Conservation (phyloP, 2,113 vertebrate genomes). For the Zeus faber region DNA sequence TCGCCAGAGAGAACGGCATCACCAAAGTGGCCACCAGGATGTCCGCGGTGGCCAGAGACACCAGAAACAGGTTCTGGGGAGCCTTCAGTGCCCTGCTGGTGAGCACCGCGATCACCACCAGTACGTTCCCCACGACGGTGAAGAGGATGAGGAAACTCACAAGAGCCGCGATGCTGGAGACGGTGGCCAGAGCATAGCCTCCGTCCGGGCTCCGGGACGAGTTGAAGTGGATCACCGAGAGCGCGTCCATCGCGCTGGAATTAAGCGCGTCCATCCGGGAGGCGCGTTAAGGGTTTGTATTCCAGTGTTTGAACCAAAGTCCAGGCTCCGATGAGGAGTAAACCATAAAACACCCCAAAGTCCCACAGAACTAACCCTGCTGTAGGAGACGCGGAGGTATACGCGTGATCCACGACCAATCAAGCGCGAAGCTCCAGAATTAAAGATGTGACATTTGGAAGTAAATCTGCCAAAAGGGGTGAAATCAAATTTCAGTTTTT, state of each 20-base stretch:
- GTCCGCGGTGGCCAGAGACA: constrained; percentile 91
- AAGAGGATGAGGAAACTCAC: constrained; percentile 89
- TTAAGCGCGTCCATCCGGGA: constrained; percentile 73
- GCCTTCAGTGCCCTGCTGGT: constrained; percentile 88
- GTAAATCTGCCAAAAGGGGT: no score
- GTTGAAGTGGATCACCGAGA: constrained; percentile 68
- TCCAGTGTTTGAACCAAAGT: no score
- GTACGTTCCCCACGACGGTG: constrained; percentile 87
- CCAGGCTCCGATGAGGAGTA: no score
- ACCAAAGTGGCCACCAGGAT: constrained; percentile 92
- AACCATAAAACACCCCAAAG: no score
- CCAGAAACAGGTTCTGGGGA: constrained; percentile 92
- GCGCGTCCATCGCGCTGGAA: constrained; percentile 68
- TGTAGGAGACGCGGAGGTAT: no score
- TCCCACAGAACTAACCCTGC: no score
- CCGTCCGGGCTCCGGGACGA: constrained; percentile 68
- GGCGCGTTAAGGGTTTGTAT: no score
- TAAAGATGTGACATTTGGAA: no score
- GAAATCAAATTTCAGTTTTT: no score
- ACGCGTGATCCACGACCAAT: no score
- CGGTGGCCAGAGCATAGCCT: constrained; percentile 79
- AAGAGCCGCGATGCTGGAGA: constrained; percentile 79
- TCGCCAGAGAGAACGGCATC: constrained; percentile 93
- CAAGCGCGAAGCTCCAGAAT: no score
- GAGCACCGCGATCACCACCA: constrained; percentile 90